Base-by-base conservation (phyloP, 2,113 vertebrate species). In the Haliaeetus leucogaster region DNA sequence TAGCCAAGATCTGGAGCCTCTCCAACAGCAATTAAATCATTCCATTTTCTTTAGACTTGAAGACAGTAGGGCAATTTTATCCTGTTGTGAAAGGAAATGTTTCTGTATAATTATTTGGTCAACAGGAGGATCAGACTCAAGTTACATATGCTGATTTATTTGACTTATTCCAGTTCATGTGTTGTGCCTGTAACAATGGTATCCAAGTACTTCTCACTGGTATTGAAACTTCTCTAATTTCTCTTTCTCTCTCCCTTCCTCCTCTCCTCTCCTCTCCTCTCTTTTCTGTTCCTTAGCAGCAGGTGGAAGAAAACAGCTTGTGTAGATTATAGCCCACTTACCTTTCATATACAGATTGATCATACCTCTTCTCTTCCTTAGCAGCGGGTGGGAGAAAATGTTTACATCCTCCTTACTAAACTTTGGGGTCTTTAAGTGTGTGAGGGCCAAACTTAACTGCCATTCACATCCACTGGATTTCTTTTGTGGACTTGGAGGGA, bases 1-100 rank as follows among this genome's bases (percentile, higher is more conserved):
- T 87, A 92, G 71, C 42, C 38, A 81, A 86, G 67, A 70, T 86
- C 61, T 93, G 95, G 80, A 94, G 62, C 27, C 16, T 82, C 12
- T 92, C 88, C 92, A 94, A 86, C 13, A 78, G 34, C 66, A 94
- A 85, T 96, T 94, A 94, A 95, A 91, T 66, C 19, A 56, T 18
- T 11, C 55, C 36, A 67, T 80, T 40, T 84, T 94, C 73, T 91
- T 72, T n/a, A 92, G 40, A 40, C 30, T 82, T 87, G 27, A 79
- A 40, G 7, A 71, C 17, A 84, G 34, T 62, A 14, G 40, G 34
- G 4, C 27, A 65, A 71, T 92, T 92, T 94, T 87, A 79, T 76
- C 11, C 20, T 32, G 11, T 80, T 82, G 34, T 38, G 53, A 91
- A 73, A 82, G 32, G 29, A 43, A 87, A 79, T 63, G 17, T 74